These are phyloP conservation scores for Scaptodrosophila latifasciaeformis DNA, from an alignment of 2,888 invertebrate species.

Conservation along the genomic window DNA sequence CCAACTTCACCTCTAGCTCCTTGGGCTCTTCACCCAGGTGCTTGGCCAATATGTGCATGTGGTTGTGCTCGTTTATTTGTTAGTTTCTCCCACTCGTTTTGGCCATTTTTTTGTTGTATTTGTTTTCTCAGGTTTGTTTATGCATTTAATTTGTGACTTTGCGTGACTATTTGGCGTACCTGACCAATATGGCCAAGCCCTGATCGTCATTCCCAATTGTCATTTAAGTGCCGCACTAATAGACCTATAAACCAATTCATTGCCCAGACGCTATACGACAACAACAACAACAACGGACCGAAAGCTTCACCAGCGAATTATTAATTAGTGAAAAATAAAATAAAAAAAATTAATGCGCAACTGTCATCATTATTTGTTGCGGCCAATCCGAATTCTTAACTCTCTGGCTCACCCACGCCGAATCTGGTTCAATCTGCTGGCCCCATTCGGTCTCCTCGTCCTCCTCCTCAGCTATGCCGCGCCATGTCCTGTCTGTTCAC, in stretches of 20 bases:
- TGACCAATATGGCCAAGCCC: conserved; percentile 43
- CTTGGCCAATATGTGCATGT: background rate
- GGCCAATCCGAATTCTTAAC: conserved; percentile 3
- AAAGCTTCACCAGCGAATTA: conserved; percentile 58
- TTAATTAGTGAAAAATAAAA: conserved; percentile 68
- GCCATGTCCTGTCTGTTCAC: conserved; percentile 25
- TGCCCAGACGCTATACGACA: conserved; percentile 17
- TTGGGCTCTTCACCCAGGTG: background rate
- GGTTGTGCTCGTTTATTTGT: conserved; percentile 40
- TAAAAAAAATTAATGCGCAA: conserved; percentile 60
- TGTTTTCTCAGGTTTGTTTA: conserved; percentile 33
- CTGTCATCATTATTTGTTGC: conserved; percentile 59
- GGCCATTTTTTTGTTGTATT: conserved; percentile 21
- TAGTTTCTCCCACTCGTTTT: conserved; percentile 3
- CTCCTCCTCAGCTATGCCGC: background rate
- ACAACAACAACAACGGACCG: conserved; percentile 20
- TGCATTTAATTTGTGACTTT: conserved; percentile 55
- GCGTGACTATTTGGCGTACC: conserved; percentile 62
- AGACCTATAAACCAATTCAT: conserved; percentile 67
- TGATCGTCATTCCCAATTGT: too few relatives aligned
- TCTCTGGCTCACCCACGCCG: conserved; percentile 27
- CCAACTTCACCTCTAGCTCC: conserved; percentile 17
- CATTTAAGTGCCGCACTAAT: conserved; percentile 66
- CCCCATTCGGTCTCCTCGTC: background rate
- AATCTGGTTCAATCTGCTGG: background rate